Percentiles rank a stretch among this genome's conserved stretches.
These are phyloP conservation scores for Gryllus longicercus DNA, from an alignment of 2,888 invertebrate genomes.

Conservation along the genomic window DNA sequence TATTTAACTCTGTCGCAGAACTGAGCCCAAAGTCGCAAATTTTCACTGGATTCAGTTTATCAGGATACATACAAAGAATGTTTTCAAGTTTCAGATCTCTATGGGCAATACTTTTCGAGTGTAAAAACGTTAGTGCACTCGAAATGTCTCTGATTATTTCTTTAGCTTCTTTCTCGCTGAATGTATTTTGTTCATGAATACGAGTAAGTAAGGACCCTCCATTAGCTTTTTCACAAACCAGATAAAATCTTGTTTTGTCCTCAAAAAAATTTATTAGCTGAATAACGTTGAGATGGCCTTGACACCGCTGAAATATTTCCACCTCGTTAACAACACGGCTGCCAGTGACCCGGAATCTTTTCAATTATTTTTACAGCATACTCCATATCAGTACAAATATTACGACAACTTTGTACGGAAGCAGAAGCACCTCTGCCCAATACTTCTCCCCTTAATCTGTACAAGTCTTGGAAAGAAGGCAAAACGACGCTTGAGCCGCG, in stretches of 20 bases:
- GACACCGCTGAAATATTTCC: slow-evolving; percentile 97
- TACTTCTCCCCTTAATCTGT: slow-evolving; percentile 91
- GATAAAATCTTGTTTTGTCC: slow-evolving; percentile 93
- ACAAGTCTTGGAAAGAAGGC: slow-evolving; percentile 91
- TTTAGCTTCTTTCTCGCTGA: slow-evolving; percentile 94
- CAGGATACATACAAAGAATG: slow-evolving; percentile 87
- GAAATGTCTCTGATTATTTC: slow-evolving; percentile 92
- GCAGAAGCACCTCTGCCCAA: slow-evolving; percentile 96
- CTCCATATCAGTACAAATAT: slow-evolving; percentile 86
- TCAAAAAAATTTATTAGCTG: slow-evolving; percentile 97
- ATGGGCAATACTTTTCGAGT: slow-evolving; percentile 78
- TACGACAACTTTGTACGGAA: slow-evolving; percentile 89
- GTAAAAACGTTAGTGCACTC: slow-evolving; percentile 89
- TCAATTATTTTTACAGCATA: slow-evolving; percentile 97
- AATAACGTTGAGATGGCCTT: slow-evolving; percentile 95
- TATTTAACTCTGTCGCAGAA: slow-evolving; percentile 87
- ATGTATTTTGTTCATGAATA: slow-evolving; percentile 88
- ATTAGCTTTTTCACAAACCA: slow-evolving; percentile 96
- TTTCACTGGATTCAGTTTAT: slow-evolving; percentile 89
- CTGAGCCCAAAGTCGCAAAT: slow-evolving; percentile 98
- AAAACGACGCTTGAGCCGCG: slow-evolving; percentile 84
- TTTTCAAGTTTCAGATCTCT: slow-evolving; percentile 98
- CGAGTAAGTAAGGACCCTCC: slow-evolving; percentile 91
- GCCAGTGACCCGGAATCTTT: slow-evolving; percentile 88
- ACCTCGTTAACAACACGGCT: slow-evolving; percentile 96